Percentiles rank a stretch among this genome's conserved stretches.
Conservation (phyloP, 2,113 vertebrate species). For the Catharus fuscescens region DNA sequence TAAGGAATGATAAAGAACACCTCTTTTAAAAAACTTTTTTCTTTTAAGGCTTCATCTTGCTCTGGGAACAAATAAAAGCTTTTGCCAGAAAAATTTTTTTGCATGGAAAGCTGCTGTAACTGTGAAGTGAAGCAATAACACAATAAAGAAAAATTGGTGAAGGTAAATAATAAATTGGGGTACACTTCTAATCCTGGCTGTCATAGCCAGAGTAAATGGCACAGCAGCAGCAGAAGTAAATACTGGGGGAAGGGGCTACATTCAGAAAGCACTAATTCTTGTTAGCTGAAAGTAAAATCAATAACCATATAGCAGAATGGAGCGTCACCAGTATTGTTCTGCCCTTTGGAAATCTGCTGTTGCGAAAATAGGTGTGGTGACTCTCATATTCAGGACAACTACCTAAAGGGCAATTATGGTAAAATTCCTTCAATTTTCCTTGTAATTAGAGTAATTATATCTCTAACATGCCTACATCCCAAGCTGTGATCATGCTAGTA, state of each 20-base stretch:
- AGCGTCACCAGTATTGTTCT: not conserved
- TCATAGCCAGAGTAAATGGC: not conserved
- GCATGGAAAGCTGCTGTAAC: not conserved
- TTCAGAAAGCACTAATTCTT: not conserved
- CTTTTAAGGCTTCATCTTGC: not conserved
- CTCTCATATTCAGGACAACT: not conserved
- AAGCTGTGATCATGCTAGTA: not conserved
- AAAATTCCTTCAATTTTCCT: constrained; percentile 12
- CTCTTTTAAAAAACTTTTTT: not conserved
- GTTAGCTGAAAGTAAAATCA: not conserved
- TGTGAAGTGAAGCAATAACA: not conserved
- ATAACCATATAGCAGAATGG: not conserved
- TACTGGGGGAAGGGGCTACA: not conserved
- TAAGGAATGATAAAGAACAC: not conserved
- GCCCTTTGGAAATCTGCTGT: not conserved
- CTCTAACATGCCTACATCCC: not conserved
- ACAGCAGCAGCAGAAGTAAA: not conserved
- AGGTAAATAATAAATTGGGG: not conserved
- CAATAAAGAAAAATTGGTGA: not conserved
- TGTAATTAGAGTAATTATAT: constrained; percentile 6
- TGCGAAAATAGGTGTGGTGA: not conserved
- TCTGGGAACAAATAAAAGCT: not conserved
- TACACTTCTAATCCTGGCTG: not conserved
- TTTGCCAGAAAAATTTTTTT: not conserved
- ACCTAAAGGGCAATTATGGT: not conserved